Evolutionary conservation across 2,797 vertebrate genomes (phyloP), one percentile per base, ranked within the genome.

Genomic region (Sebastes cheni): DNA sequence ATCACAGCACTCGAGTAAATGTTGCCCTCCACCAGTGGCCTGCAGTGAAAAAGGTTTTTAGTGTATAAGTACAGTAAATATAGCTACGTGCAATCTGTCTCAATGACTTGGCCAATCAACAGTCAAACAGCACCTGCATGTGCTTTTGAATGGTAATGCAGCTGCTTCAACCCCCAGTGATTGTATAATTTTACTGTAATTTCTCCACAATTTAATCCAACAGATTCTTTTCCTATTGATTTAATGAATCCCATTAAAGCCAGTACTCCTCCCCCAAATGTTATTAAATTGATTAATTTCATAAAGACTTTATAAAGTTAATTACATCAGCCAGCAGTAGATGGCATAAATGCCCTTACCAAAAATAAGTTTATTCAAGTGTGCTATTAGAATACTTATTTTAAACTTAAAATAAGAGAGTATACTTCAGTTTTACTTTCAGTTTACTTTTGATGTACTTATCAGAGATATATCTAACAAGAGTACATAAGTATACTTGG

Each of bases 91-190:
- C 58, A 64, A 30, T 12, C 11, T 9, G 4, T 12, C 3, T 68
- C 42, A 56, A 16, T 61, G 22, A 59, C 25, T 32, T 52, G 29
- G 27, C 30, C 1, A 3, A 69, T 10, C 46, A 50, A 22, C 66
- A 79, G 89, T 78, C 86, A 89, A 92, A 93, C 76, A 93, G 92
- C 90, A 72, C 87, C 89, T 75, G 52, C 88, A 5, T 77, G 85
- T 85, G 90, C 71, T 72, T 64, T 55, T 58, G 0, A 54, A 42
- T 20, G 85, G 91, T 81, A 90, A 85, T 86, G 77, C 89, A 84
- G 54, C 25, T 13, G 9, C n/a, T 59, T 46, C 13, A 42, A 7
- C 16, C 18, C n/a, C 1, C 9, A n/a, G 0, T 54, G 20, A 52
- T 50, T 52, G 22, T 18, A 9, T 2, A 10, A 3, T 16, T 52